Conservation (phyloP, 2,113 vertebrate genomes). For the Thamnaconus septentrionalis region DNA sequence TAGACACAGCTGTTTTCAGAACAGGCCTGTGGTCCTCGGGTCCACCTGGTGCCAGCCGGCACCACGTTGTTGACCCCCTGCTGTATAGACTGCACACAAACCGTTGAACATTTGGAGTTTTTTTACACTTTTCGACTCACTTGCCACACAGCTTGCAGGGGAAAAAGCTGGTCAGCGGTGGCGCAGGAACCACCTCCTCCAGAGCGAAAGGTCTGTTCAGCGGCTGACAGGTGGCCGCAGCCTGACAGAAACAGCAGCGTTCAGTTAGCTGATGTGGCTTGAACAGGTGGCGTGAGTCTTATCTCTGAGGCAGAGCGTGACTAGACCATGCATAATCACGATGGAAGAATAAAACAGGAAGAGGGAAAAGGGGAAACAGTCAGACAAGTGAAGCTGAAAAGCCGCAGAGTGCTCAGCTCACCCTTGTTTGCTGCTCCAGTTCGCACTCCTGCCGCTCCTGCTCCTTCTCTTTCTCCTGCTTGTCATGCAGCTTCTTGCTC, state of each 20-base stretch:
- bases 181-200: constrained; percentile 52
- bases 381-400: too few relatives aligned
- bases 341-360: neutral
- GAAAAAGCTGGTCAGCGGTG: constrained; percentile 70
- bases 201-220: constrained; percentile 37
- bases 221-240: constrained; percentile 40
- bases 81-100: neutral
- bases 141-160: constrained; percentile 84
- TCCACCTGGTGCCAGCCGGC: too few relatives aligned
- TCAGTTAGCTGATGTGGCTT: too few relatives aligned
- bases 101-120: neutral
- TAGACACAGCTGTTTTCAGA: too few relatives aligned
- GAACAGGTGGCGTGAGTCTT: too few relatives aligned
- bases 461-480: constrained; percentile 67
- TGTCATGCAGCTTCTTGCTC: constrained; percentile 70
- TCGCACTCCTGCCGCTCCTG: constrained; percentile 43
- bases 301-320: too few relatives aligned
- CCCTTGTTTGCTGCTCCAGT: constrained; percentile 41
- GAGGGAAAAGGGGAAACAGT: neutral
- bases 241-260: constrained; percentile 48
- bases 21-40: too few relatives aligned
- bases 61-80: neutral
- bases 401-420: constrained; percentile 11
- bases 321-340: neutral
- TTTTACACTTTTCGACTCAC: constrained; percentile 65